Conservation (phyloP, 2,797 vertebrate genomes). For the Onychomys torridus region DNA sequence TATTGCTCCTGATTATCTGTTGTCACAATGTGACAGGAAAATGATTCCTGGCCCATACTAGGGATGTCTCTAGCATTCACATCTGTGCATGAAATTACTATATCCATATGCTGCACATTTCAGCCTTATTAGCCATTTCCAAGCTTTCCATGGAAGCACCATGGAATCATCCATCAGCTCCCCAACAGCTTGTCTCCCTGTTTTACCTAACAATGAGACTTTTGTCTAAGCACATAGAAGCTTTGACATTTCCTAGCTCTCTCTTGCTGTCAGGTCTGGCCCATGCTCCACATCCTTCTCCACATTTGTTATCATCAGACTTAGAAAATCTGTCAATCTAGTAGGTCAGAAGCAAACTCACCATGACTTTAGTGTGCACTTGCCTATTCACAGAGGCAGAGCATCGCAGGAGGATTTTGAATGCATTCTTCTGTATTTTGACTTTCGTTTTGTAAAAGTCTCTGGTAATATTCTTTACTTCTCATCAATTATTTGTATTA, state of each 20-base stretch:
- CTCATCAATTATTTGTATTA: constrained; percentile 49
- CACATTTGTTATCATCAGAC: neutral
- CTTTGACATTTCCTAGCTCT: neutral
- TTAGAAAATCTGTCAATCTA: neutral
- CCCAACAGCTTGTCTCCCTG: neutral
- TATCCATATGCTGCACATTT: no score
- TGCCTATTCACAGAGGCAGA: neutral
- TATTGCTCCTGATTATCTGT: neutral
- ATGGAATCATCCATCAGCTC: neutral
- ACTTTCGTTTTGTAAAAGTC: constrained; percentile 40
- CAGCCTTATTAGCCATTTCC: neutral
- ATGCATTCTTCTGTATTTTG: neutral
- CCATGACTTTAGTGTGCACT: constrained; percentile 15
- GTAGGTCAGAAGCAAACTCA: neutral
- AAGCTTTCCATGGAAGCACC: neutral
- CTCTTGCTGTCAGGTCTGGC: neutral
- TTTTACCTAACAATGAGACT: neutral
- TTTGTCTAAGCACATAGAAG: neutral
- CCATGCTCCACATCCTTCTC: neutral
- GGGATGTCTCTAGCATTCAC: constrained; percentile 5
- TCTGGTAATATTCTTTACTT: neutral
- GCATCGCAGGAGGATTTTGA: neutral
- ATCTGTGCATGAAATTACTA: neutral
- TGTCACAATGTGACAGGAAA: neutral
- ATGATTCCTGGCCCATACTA: neutral